Conservation (phyloP, 2,888 invertebrate species). For the Drosophila suboccidentalis region DNA sequence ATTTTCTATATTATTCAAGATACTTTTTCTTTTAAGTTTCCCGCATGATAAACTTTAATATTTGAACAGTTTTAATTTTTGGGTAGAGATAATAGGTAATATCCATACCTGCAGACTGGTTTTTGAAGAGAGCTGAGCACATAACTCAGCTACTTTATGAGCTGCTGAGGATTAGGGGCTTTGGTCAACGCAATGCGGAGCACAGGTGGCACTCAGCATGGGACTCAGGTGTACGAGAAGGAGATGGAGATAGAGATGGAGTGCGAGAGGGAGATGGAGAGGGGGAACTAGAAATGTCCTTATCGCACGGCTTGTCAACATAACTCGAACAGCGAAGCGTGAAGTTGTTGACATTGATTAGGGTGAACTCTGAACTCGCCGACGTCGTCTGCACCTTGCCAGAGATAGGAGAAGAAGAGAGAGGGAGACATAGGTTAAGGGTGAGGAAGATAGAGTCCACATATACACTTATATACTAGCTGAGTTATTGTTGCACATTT, state of each 20-base stretch:
- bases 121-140: conserved; percentile 21
- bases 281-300: conserved; percentile 39
- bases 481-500: conserved; percentile 64
- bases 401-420: conserved; percentile 21
- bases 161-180: conserved; percentile 41
- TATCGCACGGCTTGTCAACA: conserved; percentile 61
- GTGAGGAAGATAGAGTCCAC: conserved; percentile 4
- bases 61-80: not conserved
- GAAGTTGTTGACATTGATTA: conserved; percentile 79
- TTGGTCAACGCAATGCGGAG: conserved; percentile 16
- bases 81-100: not conserved
- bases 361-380: conserved; percentile 58
- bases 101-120: conserved; percentile 1
- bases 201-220: conserved; percentile 51
- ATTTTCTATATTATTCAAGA: no score
- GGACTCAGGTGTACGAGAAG: conserved; percentile 6
- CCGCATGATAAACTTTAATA: conserved; percentile 5
- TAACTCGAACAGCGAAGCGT: conserved; percentile 72
- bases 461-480: conserved; percentile 4
- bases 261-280: not conserved
- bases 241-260: not conserved
- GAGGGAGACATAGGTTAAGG: not conserved
- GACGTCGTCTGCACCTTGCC: conserved; percentile 42
- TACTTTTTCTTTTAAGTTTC: not conserved
- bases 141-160: conserved; percentile 72